Evolutionary conservation across 2,888 invertebrate genomes (phyloP).

Genomic region (Watsonalla binaria): DNA sequence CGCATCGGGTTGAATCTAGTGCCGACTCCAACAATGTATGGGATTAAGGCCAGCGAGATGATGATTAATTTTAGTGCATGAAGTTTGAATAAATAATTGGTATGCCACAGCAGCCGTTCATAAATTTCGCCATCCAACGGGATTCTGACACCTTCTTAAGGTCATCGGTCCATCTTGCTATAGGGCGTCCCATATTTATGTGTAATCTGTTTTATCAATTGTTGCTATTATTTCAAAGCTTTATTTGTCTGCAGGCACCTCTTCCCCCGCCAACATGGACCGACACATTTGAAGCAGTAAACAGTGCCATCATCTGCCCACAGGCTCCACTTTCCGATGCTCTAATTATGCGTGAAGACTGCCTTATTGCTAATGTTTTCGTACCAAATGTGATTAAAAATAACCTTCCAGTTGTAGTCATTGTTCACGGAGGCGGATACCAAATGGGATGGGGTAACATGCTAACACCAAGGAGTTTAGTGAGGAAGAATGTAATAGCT

Average conservation of each 20-base stretch:
- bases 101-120: too few relatives aligned
- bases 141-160: too few relatives aligned
- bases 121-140: too few relatives aligned
- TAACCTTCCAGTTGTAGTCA: conserved; percentile 53
- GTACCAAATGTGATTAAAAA: conserved; percentile 36
- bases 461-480: conserved; percentile 28
- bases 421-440: conserved; percentile 63
- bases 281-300: conserved; percentile 29
- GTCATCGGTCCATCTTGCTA: too few relatives aligned
- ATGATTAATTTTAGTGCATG: too few relatives aligned
- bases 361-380: conserved; percentile 51
- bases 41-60: too few relatives aligned
- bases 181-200: too few relatives aligned
- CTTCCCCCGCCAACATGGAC: conserved; percentile 34
- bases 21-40: too few relatives aligned
- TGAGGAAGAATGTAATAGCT: conserved; percentile 31
- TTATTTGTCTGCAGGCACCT: conserved; percentile 24
- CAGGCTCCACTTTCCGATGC: conserved; percentile 12
- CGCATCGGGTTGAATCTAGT: too few relatives aligned
- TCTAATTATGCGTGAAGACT: conserved; percentile 37
- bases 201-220: too few relatives aligned
- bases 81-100: too few relatives aligned
- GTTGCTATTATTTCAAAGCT: too few relatives aligned
- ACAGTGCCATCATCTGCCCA: conserved; percentile 30
- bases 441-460: conserved; percentile 43